These are phyloP conservation scores for Streblospio benedicti DNA, from an alignment of 1,140 invertebrate genomes.

Conservation along the genomic window DNA sequence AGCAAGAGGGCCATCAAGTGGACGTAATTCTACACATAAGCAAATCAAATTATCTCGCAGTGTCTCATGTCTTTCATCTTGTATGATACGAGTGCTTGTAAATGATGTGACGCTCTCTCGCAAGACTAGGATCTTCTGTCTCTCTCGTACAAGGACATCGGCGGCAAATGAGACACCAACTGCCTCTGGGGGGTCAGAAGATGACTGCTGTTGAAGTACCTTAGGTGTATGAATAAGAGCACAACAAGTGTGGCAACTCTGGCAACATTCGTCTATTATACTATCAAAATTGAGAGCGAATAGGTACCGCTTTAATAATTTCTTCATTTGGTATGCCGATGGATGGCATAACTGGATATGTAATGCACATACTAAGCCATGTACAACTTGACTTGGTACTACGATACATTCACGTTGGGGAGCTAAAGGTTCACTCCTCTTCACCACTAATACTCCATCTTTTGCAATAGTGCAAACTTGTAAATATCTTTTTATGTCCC, in stretches of 20 bases:
- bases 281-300: neutral
- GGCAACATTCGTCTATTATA: neutral
- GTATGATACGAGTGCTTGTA: neutral
- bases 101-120: slow-evolving; percentile 1
- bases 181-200: slow-evolving; percentile 13
- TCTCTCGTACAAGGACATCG: slow-evolving; percentile 6
- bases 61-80: neutral
- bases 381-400: slow-evolving; percentile 18
- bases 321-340: neutral
- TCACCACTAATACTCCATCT: slow-evolving; percentile 22
- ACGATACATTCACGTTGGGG: slow-evolving; percentile 10
- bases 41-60: neutral
- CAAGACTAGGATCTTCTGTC: neutral
- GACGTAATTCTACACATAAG: slow-evolving; percentile 6
- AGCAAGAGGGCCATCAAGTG: slow-evolving; percentile 16
- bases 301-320: neutral
- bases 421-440: slow-evolving; percentile 1
- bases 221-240: neutral
- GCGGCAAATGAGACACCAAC: slow-evolving; percentile 19
- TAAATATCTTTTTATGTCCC: slow-evolving; percentile 20
- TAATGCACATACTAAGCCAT: slow-evolving; percentile 19
- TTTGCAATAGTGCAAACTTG: slow-evolving; percentile 20
- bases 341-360: slow-evolving; percentile 15
- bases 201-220: neutral
- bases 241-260: neutral